Evolutionary conservation across 2,797 vertebrate species (phyloP).

Genomic region (Decapterus maruadsi): DNA sequence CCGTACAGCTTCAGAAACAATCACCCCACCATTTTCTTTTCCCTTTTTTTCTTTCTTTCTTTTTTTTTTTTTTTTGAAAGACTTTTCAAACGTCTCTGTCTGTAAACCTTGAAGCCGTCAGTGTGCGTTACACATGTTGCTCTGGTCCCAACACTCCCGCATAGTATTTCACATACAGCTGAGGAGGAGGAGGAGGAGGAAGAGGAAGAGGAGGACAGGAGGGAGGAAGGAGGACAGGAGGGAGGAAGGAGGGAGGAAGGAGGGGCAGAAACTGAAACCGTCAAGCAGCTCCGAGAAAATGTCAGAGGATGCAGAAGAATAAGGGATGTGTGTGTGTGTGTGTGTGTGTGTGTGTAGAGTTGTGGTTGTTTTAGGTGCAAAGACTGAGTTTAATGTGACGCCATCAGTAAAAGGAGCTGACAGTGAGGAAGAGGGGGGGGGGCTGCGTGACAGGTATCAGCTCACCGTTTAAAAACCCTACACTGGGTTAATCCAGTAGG

Average conservation of each 20-base stretch:
- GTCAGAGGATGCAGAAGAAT: slow-evolving; percentile 67
- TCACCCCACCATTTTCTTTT: slow-evolving; percentile 39
- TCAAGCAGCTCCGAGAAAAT: slow-evolving; percentile 66
- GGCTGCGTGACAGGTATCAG: slow-evolving; percentile 80
- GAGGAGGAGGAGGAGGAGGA: slow-evolving; percentile 65
- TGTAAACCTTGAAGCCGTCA: slow-evolving; percentile 47
- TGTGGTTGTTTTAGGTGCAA: slow-evolving; percentile 52
- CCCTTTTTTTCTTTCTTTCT: neutral
- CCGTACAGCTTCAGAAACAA: slow-evolving; percentile 56
- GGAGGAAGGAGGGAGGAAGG: slow-evolving; percentile 33
- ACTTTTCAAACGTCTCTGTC: slow-evolving; percentile 32
- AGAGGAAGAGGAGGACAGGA: slow-evolving; percentile 19
- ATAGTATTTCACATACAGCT: slow-evolving; percentile 81
- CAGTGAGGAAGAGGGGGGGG: neutral
- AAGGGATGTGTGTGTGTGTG: slow-evolving; percentile 36
- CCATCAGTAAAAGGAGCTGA: slow-evolving; percentile 56
- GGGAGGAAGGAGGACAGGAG: slow-evolving; percentile 35
- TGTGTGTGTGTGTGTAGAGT: slow-evolving; percentile 21
- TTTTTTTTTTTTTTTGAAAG: slow-evolving; percentile 7
- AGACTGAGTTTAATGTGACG: slow-evolving; percentile 47
- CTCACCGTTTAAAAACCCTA: slow-evolving; percentile 75
- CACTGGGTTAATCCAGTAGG: slow-evolving; percentile 79
- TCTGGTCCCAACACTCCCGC: slow-evolving; percentile 70
- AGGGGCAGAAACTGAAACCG: slow-evolving; percentile 72
- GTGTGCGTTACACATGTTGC: slow-evolving; percentile 75